Conservation (phyloP, 2,888 invertebrate genomes). For the Hydriomena furcata region DNA sequence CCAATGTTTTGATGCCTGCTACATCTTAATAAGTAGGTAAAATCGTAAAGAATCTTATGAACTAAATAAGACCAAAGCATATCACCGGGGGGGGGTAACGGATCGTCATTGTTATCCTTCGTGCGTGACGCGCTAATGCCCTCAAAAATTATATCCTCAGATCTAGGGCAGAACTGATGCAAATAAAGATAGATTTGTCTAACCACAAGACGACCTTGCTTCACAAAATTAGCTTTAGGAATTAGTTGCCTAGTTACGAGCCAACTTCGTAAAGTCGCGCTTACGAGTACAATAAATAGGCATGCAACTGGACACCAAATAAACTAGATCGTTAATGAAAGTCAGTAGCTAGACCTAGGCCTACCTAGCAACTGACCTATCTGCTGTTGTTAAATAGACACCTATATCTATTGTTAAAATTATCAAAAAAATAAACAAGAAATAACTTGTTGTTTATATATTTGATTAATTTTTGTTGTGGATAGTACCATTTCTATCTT, state of each 20-base stretch:
- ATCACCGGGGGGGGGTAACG: conserved; percentile 44
- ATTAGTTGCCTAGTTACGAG: background rate
- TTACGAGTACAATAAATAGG: no score
- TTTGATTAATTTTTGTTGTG: no score
- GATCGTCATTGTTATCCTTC: conserved; percentile 61
- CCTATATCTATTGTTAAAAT: no score
- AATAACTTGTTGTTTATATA: no score
- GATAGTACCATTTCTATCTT: no score
- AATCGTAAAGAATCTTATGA: conserved; percentile 30
- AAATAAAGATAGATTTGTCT: conserved; percentile 24
- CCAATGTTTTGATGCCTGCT: no score
- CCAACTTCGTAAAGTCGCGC: no score
- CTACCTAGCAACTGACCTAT: no score
- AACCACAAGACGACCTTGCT: conserved; percentile 16
- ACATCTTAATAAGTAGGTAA: conserved; percentile 12
- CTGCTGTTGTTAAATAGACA: no score
- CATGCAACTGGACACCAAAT: no score
- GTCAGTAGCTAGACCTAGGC: background rate
- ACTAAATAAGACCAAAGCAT: conserved; percentile 45
- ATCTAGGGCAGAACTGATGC: conserved; percentile 31
- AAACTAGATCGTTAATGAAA: background rate
- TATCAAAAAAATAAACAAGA: no score
- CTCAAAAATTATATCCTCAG: conserved; percentile 29
- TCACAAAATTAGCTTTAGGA: background rate
- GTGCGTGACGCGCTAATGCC: conserved; percentile 59